Conservation (phyloP, 2,888 invertebrate genomes). For the Chironomus riparius region DNA sequence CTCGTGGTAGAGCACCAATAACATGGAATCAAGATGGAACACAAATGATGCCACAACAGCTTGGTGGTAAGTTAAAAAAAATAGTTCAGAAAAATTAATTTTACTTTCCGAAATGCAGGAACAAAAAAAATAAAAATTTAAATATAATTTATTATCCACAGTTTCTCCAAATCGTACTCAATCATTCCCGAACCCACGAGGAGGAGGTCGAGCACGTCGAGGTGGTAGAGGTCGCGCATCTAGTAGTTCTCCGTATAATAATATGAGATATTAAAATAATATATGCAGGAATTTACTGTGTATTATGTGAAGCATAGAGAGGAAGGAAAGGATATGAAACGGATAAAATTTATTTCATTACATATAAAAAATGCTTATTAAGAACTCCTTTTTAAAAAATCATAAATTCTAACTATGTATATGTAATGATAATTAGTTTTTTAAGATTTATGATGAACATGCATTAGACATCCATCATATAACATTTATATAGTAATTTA, state of each 20-base stretch:
- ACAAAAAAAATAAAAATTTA: not conserved
- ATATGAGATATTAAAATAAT: conserved; percentile 18
- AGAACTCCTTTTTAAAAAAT: not conserved
- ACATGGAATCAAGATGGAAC: conserved; percentile 7
- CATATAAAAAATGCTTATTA: not conserved
- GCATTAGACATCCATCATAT: no score
- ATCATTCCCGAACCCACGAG: conserved; percentile 12
- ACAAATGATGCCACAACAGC: not conserved
- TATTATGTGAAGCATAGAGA: not conserved
- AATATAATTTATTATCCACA: not conserved
- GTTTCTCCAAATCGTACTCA: conserved; percentile 1
- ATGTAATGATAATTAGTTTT: no score
- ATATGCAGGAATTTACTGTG: not conserved
- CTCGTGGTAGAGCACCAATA: conserved; percentile 7
- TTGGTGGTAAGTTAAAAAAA: conserved; percentile 1
- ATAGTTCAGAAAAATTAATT: not conserved
- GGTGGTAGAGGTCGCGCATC: not conserved
- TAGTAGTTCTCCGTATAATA: not conserved
- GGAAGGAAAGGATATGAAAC: not conserved
- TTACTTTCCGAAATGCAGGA: not conserved
- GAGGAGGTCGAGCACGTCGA: conserved; percentile 13
- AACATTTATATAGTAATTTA: no score
- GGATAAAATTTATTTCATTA: not conserved
- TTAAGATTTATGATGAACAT: no score
- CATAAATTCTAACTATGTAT: not conserved